phyloP scores from a whole-genome alignment of 2,888 invertebrate genomes.

The Ormyrus pomaceus region DNA sequence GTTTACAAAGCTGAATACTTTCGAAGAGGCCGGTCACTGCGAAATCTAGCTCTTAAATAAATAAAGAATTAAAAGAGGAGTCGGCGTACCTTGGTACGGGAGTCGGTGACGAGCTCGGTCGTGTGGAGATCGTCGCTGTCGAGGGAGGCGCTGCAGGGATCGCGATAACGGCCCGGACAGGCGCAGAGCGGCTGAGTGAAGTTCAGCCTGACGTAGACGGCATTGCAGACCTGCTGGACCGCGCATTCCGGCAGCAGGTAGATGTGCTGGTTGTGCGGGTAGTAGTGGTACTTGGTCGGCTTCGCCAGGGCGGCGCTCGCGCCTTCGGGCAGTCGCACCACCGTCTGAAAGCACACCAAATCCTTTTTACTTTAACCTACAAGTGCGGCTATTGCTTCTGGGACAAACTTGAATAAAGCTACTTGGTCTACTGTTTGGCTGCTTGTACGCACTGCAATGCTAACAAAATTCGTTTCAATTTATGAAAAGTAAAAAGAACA shows the following conservation, averaged over 20 bases:
- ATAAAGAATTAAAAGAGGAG: not conserved
- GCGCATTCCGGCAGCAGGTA: conserved; percentile 95
- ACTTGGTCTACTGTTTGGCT: too few species aligned
- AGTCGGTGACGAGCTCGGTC: conserved; percentile 91
- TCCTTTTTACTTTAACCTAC: not conserved
- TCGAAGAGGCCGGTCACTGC: too few species aligned
- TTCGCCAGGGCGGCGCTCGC: conserved; percentile 81
- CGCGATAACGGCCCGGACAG: conserved; percentile 91
- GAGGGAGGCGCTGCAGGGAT: conserved; percentile 93
- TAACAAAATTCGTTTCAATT: too few species aligned
- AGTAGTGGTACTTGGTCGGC: conserved; percentile 95
- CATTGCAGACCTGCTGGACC: conserved; percentile 96
- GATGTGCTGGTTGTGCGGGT: conserved; percentile 95
- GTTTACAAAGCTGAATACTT: too few species aligned
- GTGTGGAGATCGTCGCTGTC: conserved; percentile 95
- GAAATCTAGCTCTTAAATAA: too few species aligned
- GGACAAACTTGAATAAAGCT: too few species aligned
- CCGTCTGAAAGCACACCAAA: conserved; percentile 67
- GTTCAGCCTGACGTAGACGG: conserved; percentile 93
- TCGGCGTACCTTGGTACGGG: conserved; percentile 85
- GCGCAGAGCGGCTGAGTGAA: conserved; percentile 95
- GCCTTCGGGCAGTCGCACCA: conserved; percentile 77
- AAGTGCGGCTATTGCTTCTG: too few species aligned
- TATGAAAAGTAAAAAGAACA: too few species aligned
- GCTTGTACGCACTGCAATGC: too few species aligned